Conservation (phyloP, 2,888 invertebrate species). For the Camponotus fellah region DNA sequence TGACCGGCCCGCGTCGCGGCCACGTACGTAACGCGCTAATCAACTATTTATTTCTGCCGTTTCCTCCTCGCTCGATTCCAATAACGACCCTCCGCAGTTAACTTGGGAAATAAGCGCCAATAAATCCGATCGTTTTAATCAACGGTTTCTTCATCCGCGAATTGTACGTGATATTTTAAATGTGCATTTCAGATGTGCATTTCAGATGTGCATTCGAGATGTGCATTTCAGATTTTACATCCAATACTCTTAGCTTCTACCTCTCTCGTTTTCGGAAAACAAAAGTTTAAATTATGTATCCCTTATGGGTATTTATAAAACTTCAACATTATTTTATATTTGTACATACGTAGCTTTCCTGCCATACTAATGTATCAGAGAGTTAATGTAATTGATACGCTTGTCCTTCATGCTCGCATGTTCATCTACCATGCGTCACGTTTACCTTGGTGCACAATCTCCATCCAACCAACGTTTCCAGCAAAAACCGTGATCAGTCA, state of each 20-base stretch:
- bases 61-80: slow-evolving; percentile 27
- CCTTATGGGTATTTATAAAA: background rate
- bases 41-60: slow-evolving; percentile 52
- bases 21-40: slow-evolving; percentile 55
- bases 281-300: background rate
- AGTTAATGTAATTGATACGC: slow-evolving; percentile 1
- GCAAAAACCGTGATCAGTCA: slow-evolving; percentile 28
- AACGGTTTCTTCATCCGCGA: background rate
- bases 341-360: background rate
- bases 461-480: slow-evolving; percentile 23
- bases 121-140: slow-evolving; percentile 25
- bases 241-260: background rate
- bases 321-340: background rate
- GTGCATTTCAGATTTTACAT: background rate
- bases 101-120: background rate
- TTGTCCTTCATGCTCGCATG: background rate
- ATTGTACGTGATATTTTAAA: background rate
- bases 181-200: background rate
- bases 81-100: background rate
- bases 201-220: background rate
- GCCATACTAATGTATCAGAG: background rate
- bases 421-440: slow-evolving; percentile 19
- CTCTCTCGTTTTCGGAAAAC: background rate
- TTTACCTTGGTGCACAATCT: slow-evolving; percentile 35
- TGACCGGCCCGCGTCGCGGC: slow-evolving; percentile 65